Evolutionary conservation across 2,888 invertebrate species (phyloP).

Genomic region (Pachydiplax longipennis): DNA sequence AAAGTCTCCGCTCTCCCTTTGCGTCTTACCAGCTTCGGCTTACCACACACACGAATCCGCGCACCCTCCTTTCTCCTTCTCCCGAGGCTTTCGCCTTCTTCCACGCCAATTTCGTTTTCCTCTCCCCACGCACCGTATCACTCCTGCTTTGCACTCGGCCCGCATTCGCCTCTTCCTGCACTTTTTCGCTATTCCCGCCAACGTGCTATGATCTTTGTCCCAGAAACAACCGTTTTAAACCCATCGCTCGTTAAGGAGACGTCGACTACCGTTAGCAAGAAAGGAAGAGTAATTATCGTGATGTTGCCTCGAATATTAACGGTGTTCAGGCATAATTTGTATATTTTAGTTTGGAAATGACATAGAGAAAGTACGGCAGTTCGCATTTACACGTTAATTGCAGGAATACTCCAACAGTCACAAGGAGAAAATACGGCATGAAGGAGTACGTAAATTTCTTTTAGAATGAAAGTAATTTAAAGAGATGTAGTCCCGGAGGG

Average conservation of each 20-base stretch:
- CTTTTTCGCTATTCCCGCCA: neutral
- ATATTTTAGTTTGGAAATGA: too few relatives aligned
- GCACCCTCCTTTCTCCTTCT: conserved; percentile 17
- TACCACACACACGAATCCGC: neutral
- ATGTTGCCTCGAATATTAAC: too few relatives aligned
- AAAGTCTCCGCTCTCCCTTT: conserved; percentile 28
- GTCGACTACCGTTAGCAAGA: neutral
- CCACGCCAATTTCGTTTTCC: neutral
- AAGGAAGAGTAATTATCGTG: too few relatives aligned
- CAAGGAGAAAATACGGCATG: too few relatives aligned
- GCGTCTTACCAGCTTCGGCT: neutral
- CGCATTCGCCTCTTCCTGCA: neutral
- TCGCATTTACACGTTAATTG: too few relatives aligned
- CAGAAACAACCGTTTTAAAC: neutral
- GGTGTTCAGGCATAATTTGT: too few relatives aligned
- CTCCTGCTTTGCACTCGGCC: neutral
- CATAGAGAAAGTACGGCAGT: too few relatives aligned
- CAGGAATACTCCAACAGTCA: too few relatives aligned
- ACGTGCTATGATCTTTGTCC: neutral
- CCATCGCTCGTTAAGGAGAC: neutral
- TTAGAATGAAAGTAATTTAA: too few relatives aligned
- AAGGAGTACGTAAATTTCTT: too few relatives aligned
- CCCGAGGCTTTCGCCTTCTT: neutral
- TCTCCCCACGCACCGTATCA: neutral
- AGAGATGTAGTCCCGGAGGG: too few relatives aligned